phyloP scores from a whole-genome alignment of 2,888 invertebrate species.

The Automeris io region DNA sequence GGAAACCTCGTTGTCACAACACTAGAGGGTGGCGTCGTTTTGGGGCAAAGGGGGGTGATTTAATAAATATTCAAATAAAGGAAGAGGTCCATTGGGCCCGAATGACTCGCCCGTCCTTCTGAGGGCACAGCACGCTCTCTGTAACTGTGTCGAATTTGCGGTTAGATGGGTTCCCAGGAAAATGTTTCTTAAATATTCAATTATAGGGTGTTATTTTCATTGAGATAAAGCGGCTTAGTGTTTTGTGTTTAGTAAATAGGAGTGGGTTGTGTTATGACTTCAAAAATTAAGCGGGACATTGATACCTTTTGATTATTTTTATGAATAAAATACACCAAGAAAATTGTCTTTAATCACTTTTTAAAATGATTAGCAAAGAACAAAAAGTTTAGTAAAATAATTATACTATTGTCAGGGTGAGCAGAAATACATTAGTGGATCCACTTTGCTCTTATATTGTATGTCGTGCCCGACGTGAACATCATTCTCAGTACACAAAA shows the following conservation, averaged over 20 bases:
- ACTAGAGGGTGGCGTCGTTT: conserved; percentile 31
- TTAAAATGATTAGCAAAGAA: too few species aligned
- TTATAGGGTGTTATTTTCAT: conserved; percentile 1
- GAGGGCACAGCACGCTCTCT: conserved; percentile 12
- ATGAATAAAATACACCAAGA: background rate
- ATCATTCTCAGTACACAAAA: too few species aligned
- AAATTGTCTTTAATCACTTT: too few species aligned
- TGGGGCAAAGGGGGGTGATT: conserved; percentile 37
- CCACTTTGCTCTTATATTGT: too few species aligned
- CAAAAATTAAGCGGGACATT: conserved; percentile 1
- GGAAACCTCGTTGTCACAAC: conserved; percentile 42
- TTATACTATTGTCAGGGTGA: too few species aligned
- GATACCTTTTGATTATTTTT: background rate
- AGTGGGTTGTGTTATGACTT: background rate
- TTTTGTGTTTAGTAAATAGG: background rate
- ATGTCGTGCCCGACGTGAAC: too few species aligned
- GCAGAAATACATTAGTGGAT: too few species aligned
- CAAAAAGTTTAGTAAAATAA: too few species aligned
- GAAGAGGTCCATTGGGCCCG: conserved; percentile 40
- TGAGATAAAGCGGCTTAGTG: background rate
- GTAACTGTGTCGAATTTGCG: conserved; percentile 5
- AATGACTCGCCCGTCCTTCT: conserved; percentile 31
- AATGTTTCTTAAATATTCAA: conserved; percentile 2
- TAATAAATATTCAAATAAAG: conserved; percentile 69
- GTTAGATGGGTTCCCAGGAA: conserved; percentile 3